Conservation (phyloP, 2,797 vertebrate genomes). For the Smutsia gigantea region DNA sequence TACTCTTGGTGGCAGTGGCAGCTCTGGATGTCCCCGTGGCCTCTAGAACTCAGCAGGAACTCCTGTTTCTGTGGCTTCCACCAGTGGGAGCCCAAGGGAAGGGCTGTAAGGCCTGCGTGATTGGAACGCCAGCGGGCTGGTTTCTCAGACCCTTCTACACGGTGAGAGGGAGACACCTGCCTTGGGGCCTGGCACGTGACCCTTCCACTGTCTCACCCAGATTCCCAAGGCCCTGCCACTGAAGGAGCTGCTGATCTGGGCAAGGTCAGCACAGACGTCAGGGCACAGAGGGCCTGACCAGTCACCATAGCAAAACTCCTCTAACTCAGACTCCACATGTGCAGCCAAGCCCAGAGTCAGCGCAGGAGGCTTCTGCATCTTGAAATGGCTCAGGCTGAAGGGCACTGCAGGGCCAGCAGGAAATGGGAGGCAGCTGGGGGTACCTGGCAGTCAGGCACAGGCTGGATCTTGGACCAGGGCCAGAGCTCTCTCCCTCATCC, state of each 20-base stretch:
- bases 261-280: background rate
- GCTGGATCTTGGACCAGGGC: background rate
- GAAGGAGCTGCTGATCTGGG: too few relatives aligned
- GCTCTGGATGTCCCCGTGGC: background rate
- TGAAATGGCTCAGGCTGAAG: background rate
- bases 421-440: background rate
- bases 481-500: background rate
- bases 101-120: background rate
- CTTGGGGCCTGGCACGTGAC: background rate
- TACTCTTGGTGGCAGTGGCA: background rate
- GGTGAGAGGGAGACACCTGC: background rate
- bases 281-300: background rate
- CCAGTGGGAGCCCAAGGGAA: background rate
- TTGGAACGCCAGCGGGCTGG: background rate
- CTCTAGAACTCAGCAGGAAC: background rate
- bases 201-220: background rate
- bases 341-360: accelerated
- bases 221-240: background rate
- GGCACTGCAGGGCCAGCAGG: accelerated
- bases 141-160: background rate
- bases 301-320: background rate
- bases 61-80: background rate
- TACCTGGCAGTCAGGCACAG: accelerated
- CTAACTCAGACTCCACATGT: background rate
- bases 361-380: background rate